A percentile compares a stretch with the other conserved stretches of the same genome.
Conservation (phyloP, 1,140 invertebrate species). For the Cotesia vestalis region DNA sequence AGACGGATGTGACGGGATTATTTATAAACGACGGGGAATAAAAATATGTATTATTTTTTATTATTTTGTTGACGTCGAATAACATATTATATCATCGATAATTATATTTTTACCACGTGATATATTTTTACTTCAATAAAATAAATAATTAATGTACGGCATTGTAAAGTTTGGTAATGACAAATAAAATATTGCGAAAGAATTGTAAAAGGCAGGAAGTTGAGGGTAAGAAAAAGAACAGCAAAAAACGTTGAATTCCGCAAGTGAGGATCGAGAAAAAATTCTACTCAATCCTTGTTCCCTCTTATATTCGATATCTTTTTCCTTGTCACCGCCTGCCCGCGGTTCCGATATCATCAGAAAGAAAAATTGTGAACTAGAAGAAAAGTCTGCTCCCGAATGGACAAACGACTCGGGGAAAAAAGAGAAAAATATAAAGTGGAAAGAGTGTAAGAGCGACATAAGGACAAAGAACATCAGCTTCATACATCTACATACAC, state of each 20-base stretch:
- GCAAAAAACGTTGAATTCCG: background rate
- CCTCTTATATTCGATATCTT: conserved; percentile 35
- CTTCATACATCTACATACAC: no score
- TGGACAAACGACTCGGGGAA: conserved; percentile 40
- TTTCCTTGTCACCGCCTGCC: conserved; percentile 4
- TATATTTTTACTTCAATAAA: background rate
- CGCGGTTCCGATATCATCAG: conserved; percentile 26
- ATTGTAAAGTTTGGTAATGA: conserved; percentile 18
- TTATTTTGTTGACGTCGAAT: no score
- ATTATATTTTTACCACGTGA: no score
- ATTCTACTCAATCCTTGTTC: conserved; percentile 21
- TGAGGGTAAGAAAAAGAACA: background rate
- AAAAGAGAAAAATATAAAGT: conserved; percentile 38
- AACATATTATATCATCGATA: no score
- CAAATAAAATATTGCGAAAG: background rate
- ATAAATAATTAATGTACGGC: conserved; percentile 21
- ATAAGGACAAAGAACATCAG: background rate
- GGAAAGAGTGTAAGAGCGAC: conserved; percentile 28
- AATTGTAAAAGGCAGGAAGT: background rate
- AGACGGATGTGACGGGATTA: no score
- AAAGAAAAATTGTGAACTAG: conserved; percentile 58
- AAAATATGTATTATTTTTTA: no score
- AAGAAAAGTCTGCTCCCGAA: conserved; percentile 55
- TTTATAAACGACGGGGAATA: no score
- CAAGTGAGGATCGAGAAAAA: conserved; percentile 11